Percentiles rank a stretch among this genome's conserved stretches.
phyloP scores from a whole-genome alignment of 2,113 vertebrate species.

The mouse (Mus musculus) region DNA sequence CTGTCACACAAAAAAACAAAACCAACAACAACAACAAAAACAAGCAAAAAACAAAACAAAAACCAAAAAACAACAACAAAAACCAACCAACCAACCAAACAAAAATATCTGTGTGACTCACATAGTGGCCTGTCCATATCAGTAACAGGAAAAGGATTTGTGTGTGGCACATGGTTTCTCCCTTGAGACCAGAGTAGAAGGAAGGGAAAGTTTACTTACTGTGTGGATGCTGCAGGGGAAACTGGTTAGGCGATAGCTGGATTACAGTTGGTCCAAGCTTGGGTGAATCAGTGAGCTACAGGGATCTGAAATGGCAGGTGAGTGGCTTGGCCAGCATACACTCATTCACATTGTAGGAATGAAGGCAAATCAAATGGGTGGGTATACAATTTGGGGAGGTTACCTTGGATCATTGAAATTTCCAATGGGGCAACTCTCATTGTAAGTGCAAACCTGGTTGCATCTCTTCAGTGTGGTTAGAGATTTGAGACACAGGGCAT shows the following conservation, averaged over 20 bases:
- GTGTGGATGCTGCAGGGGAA: not conserved
- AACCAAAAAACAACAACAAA: too few relatives aligned
- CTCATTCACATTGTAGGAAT: not conserved
- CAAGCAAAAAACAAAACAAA: too few relatives aligned
- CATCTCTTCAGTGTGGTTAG: not conserved
- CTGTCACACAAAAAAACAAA: too few relatives aligned
- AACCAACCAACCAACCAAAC: too few relatives aligned
- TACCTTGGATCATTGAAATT: not conserved
- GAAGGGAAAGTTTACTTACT: not conserved
- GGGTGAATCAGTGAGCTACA: not conserved
- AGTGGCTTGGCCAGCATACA: not conserved
- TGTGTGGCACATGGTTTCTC: not conserved
- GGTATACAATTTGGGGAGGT: not conserved
- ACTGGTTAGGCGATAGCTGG: not conserved
- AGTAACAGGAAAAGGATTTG: not conserved
- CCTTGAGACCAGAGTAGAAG: not conserved
- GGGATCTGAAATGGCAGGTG: not conserved
- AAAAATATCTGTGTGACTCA: not conserved
- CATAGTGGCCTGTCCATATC: not conserved
- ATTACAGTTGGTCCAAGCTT: not conserved
- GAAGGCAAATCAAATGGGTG: not conserved
- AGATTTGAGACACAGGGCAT: not conserved
- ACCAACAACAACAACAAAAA: too few relatives aligned
- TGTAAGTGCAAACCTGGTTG: not conserved
- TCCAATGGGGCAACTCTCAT: not conserved